phyloP scores from a whole-genome alignment of 2,888 invertebrate genomes.

The Stenchaetothrips biformis region DNA sequence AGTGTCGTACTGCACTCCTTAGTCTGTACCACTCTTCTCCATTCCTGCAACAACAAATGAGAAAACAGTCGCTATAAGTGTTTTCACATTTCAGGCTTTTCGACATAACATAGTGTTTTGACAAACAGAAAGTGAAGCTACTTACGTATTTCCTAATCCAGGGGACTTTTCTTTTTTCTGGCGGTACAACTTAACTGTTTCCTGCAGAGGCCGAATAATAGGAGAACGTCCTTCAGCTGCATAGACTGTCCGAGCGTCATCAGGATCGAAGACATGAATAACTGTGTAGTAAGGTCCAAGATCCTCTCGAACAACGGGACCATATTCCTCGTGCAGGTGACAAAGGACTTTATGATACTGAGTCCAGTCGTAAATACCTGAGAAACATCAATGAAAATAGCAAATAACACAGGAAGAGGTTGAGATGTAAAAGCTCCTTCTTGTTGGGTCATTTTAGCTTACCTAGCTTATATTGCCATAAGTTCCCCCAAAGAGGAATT shows the following conservation, averaged over 20 bases:
- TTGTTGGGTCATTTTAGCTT: constrained; percentile 30
- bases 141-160: constrained; percentile 53
- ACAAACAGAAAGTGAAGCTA: constrained; percentile 30
- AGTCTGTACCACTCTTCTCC: constrained; percentile 54
- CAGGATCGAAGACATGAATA: constrained; percentile 52
- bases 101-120: background rate
- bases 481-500: constrained; percentile 42
- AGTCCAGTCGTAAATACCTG: constrained; percentile 40
- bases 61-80: background rate
- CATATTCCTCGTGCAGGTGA: constrained; percentile 47
- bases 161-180: constrained; percentile 47
- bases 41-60: constrained; percentile 45
- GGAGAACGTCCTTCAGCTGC: constrained; percentile 50
- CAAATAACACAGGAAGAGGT: background rate
- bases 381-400: background rate
- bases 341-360: constrained; percentile 46
- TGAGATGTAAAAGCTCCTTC: background rate
- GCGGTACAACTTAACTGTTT: constrained; percentile 49
- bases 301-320: constrained; percentile 49
- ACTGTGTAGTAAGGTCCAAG: constrained; percentile 45
- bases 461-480: constrained; percentile 42
- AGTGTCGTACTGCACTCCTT: constrained; percentile 49
- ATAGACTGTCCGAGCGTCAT: constrained; percentile 48
- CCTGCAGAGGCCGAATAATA: constrained; percentile 49
- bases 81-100: background rate